These are phyloP conservation scores for Epsilonema sp. DNA, from an alignment of 2,888 invertebrate genomes.

Conservation along the genomic window DNA sequence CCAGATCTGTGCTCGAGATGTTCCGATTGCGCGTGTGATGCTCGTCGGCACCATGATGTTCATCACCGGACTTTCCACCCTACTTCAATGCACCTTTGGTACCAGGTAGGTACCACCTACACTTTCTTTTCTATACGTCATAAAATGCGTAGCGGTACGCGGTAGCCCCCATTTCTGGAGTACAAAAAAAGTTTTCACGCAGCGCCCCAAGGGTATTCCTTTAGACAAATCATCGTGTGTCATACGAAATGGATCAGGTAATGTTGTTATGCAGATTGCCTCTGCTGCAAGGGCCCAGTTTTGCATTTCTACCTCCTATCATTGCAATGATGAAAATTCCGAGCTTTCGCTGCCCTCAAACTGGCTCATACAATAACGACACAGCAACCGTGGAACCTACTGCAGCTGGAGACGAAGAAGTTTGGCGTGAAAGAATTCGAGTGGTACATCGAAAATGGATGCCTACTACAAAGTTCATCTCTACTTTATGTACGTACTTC, in stretches of 20 bases:
- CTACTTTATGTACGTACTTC: too few relatives aligned
- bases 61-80: slow-evolving; percentile 4
- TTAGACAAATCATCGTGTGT: too few relatives aligned
- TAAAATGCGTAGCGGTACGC: too few relatives aligned
- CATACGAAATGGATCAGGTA: too few relatives aligned
- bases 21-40: slow-evolving; percentile 4
- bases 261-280: slow-evolving; percentile 6
- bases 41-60: slow-evolving; percentile 6
- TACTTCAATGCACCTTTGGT: slow-evolving; percentile 5
- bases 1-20: slow-evolving; percentile 4
- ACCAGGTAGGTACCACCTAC: too few relatives aligned
- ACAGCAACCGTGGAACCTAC: neutral
- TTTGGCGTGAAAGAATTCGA: slow-evolving; percentile 1
- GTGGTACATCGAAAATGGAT: neutral
- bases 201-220: too few relatives aligned
- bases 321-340: slow-evolving; percentile 1
- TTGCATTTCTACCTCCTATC: slow-evolving; percentile 9
- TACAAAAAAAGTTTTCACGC: too few relatives aligned
- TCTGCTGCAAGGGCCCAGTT: slow-evolving; percentile 8
- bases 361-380: neutral
- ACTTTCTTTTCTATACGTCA: too few relatives aligned
- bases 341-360: slow-evolving; percentile 1
- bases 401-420: neutral
- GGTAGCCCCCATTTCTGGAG: too few relatives aligned
- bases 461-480: too few relatives aligned